phyloP scores from a whole-genome alignment of 92 coral and sea anemone species.

The Plumapathes pennacea region DNA sequence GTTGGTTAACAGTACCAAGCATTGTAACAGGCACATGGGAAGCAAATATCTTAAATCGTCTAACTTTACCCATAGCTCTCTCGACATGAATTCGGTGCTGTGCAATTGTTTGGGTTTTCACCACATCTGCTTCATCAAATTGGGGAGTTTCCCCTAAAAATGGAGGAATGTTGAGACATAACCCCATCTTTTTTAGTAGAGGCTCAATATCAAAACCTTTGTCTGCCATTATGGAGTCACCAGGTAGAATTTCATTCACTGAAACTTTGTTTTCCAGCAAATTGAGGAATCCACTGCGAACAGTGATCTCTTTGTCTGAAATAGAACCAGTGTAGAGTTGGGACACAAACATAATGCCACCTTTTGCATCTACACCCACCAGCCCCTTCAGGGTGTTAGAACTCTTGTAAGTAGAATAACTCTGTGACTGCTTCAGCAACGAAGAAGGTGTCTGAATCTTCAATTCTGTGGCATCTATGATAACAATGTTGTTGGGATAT shows the following conservation, averaged over 20 bases:
- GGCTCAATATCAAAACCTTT: constrained; percentile 42
- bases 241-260: constrained; percentile 20
- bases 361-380: constrained; percentile 50
- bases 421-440: constrained; percentile 50
- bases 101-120: constrained; percentile 40
- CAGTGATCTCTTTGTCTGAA: constrained; percentile 56
- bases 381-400: constrained; percentile 57
- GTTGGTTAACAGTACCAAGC: constrained; percentile 42
- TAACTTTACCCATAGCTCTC: constrained; percentile 44
- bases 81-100: constrained; percentile 37
- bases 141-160: constrained; percentile 18
- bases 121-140: constrained; percentile 37
- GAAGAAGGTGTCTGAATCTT: constrained; percentile 41
- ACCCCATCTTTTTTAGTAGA: constrained; percentile 9
- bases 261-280: constrained; percentile 14
- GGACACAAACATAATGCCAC: constrained; percentile 53
- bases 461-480: constrained; percentile 58
- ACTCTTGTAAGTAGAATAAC: constrained; percentile 50
- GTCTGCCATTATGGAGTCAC: constrained; percentile 49
- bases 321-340: constrained; percentile 54
- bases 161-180: constrained; percentile 33
- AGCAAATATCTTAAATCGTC: constrained; percentile 34
- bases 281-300: constrained; percentile 53
- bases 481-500: constrained; percentile 44
- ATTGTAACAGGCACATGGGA: constrained; percentile 16